phyloP scores from a whole-genome alignment of 2,797 vertebrate species.

The Acrossocheilus fasciatus region DNA sequence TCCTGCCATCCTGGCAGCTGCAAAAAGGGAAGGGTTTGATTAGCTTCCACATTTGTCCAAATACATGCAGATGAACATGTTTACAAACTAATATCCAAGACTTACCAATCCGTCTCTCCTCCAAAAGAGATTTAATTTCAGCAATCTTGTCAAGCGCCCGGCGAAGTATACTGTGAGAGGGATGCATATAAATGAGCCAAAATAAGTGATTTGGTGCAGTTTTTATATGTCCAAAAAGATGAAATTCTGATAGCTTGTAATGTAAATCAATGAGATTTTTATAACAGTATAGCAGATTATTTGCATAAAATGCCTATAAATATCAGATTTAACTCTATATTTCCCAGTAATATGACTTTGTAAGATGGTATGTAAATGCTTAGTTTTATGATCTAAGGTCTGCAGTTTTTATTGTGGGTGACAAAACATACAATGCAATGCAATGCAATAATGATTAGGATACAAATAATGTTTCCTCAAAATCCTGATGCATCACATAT shows the following conservation, averaged over 20 bases:
- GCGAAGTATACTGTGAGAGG: constrained; percentile 82
- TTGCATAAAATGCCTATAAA: background rate
- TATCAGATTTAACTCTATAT: background rate
- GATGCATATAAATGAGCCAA: background rate
- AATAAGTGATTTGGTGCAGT: background rate
- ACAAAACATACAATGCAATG: background rate
- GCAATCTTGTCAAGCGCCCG: constrained; percentile 91
- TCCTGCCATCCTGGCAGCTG: constrained; percentile 90
- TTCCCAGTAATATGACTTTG: background rate
- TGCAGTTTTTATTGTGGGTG: background rate
- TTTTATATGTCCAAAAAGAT: background rate
- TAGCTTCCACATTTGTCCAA: background rate
- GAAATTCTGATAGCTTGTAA: background rate
- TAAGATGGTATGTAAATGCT: background rate
- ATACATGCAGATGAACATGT: background rate
- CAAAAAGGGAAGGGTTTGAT: background rate
- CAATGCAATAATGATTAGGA: background rate
- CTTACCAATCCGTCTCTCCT: constrained; percentile 90
- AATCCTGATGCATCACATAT: background rate
- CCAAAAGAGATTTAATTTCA: constrained; percentile 91
- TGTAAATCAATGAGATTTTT: background rate
- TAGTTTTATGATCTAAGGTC: background rate
- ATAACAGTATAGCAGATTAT: background rate
- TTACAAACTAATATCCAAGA: constrained; percentile 50
- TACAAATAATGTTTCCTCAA: background rate